Evolutionary conservation across 2,888 invertebrate genomes (phyloP).

Genomic region (Stramonita haemastoma): DNA sequence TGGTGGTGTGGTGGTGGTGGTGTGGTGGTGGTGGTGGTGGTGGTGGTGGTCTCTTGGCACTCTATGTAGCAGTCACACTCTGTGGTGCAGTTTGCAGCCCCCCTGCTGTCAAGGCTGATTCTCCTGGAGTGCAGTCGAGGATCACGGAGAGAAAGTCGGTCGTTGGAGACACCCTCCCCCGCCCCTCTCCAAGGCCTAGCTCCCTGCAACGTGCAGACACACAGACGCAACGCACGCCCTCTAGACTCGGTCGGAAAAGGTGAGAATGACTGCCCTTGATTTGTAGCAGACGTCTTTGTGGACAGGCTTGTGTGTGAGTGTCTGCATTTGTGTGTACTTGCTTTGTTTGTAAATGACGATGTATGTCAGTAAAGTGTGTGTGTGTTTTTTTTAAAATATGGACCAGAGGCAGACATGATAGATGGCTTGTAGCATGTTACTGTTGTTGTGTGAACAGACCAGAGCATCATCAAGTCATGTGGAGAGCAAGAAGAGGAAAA

Average conservation of each 20-base stretch:
- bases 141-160: background rate
- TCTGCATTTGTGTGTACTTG: too few species aligned
- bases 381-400: too few species aligned
- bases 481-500: constrained; percentile 27
- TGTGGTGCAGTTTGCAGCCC: constrained; percentile 38
- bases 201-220: background rate
- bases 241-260: constrained; percentile 35
- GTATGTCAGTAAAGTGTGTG: too few species aligned
- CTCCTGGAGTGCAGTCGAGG: background rate
- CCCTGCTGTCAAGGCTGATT: constrained; percentile 27
- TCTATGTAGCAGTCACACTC: too few species aligned
- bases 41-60: too few species aligned
- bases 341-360: too few species aligned
- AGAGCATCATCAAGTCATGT: background rate
- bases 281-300: background rate
- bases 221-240: constrained; percentile 26
- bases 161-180: background rate
- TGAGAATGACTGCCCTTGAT: background rate
- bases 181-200: background rate
- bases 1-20: background rate
- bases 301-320: too few species aligned
- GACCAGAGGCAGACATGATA: too few species aligned
- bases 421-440: background rate
- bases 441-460: background rate
- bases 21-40: too few species aligned